phyloP scores from a whole-genome alignment of 2,888 invertebrate genomes.

The Tipula helvola region DNA sequence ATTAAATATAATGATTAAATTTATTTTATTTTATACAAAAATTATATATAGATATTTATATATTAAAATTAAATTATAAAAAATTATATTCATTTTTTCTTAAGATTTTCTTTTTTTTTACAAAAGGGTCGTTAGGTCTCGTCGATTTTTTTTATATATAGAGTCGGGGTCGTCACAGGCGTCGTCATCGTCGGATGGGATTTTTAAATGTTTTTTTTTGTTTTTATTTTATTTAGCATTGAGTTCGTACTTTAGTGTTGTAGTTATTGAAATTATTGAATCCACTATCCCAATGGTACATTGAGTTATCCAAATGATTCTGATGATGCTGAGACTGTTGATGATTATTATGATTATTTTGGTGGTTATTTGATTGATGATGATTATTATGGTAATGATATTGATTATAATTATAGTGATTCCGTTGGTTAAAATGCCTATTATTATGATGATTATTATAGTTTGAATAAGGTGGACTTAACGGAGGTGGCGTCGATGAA shows the following conservation, averaged over 20 bases:
- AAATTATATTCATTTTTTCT: background rate
- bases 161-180: background rate
- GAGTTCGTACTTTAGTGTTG: constrained; percentile 14
- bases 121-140: background rate
- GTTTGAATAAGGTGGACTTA: constrained; percentile 12
- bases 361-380: background rate
- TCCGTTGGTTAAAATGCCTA: background rate
- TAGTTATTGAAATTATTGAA: constrained; percentile 11
- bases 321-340: constrained; percentile 6
- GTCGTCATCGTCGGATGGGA: background rate
- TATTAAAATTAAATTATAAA: background rate
- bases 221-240: background rate
- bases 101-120: background rate
- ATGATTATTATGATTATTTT: background rate
- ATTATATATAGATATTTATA: background rate
- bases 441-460: constrained; percentile 5
- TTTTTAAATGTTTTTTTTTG: background rate
- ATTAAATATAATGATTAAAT: background rate
- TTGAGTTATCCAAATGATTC: constrained; percentile 4
- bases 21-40: constrained; percentile 1
- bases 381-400: constrained; percentile 8
- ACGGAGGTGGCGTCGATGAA: background rate
- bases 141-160: background rate
- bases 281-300: constrained; percentile 10
- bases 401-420: constrained; percentile 9